A percentile compares a stretch with the other conserved stretches of the same genome.
phyloP scores from a whole-genome alignment of 2,113 vertebrate genomes.

The Gambusia affinis region DNA sequence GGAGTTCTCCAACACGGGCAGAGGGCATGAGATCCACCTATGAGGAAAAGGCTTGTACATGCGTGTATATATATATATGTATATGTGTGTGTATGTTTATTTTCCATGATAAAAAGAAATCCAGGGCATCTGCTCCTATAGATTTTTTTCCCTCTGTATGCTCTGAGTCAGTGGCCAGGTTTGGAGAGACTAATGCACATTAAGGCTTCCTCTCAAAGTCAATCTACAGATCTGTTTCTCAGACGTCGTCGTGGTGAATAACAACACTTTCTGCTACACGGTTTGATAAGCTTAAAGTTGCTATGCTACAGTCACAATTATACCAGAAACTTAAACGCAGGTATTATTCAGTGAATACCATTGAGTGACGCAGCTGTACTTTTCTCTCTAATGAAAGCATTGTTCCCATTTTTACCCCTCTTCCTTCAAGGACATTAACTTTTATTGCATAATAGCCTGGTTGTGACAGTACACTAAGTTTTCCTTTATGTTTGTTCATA shows the following conservation, averaged over 20 bases:
- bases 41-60: conserved; percentile 34
- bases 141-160: conserved; percentile 59
- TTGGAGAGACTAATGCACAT: conserved; percentile 53
- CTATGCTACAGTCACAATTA: conserved; percentile 28
- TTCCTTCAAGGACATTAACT: conserved; percentile 74
- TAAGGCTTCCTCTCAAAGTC: conserved; percentile 46
- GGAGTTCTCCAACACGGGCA: conserved; percentile 41
- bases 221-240: conserved; percentile 44
- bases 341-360: conserved; percentile 53
- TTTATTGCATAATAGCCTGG: conserved; percentile 77
- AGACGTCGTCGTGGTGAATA: background rate
- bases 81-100: conserved; percentile 36
- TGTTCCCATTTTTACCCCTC: conserved; percentile 59
- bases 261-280: background rate
- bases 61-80: conserved; percentile 1
- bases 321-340: conserved; percentile 27
- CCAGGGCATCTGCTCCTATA: conserved; percentile 64
- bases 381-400: conserved; percentile 70
- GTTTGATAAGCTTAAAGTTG: conserved; percentile 21
- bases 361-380: conserved; percentile 69
- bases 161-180: conserved; percentile 59
- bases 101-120: conserved; percentile 59
- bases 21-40: conserved; percentile 69
- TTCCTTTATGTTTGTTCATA: conserved; percentile 76
- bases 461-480: conserved; percentile 72